Evolutionary conservation across 2,888 invertebrate species (phyloP).

Genomic region (Melanostoma mellinum): DNA sequence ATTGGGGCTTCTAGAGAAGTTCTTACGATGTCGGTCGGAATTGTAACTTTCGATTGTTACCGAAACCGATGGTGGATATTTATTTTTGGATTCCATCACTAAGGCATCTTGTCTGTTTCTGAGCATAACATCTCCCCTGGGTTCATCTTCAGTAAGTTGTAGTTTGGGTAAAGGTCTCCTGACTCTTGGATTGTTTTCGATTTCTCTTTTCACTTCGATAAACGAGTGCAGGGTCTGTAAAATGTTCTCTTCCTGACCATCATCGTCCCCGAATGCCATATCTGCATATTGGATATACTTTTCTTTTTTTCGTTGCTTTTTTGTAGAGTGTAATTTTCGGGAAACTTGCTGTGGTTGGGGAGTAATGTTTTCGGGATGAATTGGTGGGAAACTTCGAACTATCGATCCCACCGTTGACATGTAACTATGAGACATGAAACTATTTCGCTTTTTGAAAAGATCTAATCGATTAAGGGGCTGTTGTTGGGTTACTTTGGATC

Average conservation of each 20-base stretch:
- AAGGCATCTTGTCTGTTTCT: neutral
- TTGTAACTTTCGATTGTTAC: constrained; percentile 62
- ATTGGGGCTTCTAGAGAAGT: constrained; percentile 34
- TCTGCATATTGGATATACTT: constrained; percentile 79
- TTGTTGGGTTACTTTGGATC: constrained; percentile 15
- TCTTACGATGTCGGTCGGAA: constrained; percentile 17
- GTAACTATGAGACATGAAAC: constrained; percentile 78
- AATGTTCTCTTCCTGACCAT: constrained; percentile 79
- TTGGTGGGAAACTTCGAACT: constrained; percentile 79
- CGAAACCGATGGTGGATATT: constrained; percentile 48
- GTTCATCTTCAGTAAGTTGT: constrained; percentile 8
- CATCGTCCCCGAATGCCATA: constrained; percentile 78
- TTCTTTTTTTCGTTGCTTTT: constrained; percentile 73
- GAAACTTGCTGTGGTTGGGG: constrained; percentile 18
- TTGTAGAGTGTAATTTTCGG: constrained; percentile 49
- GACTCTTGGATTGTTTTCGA: constrained; percentile 74
- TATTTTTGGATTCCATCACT: constrained; percentile 26
- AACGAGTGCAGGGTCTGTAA: constrained; percentile 79
- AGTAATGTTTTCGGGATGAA: constrained; percentile 67
- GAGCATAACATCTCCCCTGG: too few species aligned
- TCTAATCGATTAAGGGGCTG: constrained; percentile 41
- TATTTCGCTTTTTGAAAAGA: constrained; percentile 78
- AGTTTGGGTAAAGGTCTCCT: constrained; percentile 22
- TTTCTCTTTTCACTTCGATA: constrained; percentile 80
- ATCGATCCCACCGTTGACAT: constrained; percentile 80